phyloP scores from a whole-genome alignment of 2,113 vertebrate species.

The Aramus guarauna region DNA sequence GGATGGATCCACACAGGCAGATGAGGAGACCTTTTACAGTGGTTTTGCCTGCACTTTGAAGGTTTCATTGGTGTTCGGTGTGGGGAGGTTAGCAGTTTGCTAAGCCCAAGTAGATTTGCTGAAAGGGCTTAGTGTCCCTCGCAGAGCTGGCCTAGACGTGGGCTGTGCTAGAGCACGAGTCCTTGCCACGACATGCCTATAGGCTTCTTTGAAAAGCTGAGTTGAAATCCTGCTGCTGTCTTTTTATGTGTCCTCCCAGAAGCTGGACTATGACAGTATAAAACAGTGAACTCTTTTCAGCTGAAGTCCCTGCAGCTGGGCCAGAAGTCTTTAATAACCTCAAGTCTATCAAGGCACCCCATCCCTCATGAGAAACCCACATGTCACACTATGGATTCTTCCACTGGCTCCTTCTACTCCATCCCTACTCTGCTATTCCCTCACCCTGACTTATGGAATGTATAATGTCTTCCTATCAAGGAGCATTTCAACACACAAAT shows the following conservation, averaged over 20 bases:
- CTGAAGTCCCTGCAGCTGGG: not conserved
- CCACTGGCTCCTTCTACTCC: not conserved
- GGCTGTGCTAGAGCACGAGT: not conserved
- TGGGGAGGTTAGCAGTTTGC: not conserved
- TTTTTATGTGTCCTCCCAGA: not conserved
- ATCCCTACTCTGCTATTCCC: not conserved
- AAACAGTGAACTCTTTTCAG: not conserved
- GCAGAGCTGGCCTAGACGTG: not conserved
- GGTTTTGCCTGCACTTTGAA: not conserved
- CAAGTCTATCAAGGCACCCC: not conserved
- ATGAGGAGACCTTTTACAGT: not conserved
- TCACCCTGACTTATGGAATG: not conserved
- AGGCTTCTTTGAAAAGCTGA: not conserved
- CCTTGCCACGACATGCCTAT: fast-evolving
- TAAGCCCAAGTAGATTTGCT: not conserved
- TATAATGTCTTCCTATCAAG: not conserved
- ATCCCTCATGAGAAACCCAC: not conserved
- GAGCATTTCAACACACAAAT: not conserved
- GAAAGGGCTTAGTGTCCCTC: not conserved
- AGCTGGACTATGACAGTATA: not conserved
- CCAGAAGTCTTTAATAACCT: not conserved
- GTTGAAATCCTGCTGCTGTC: not conserved
- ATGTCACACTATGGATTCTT: not conserved
- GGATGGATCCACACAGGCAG: not conserved
- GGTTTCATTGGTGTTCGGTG: not conserved